phyloP scores from a whole-genome alignment of 2,113 vertebrate genomes.

The Corythoichthys haematopterus region DNA sequence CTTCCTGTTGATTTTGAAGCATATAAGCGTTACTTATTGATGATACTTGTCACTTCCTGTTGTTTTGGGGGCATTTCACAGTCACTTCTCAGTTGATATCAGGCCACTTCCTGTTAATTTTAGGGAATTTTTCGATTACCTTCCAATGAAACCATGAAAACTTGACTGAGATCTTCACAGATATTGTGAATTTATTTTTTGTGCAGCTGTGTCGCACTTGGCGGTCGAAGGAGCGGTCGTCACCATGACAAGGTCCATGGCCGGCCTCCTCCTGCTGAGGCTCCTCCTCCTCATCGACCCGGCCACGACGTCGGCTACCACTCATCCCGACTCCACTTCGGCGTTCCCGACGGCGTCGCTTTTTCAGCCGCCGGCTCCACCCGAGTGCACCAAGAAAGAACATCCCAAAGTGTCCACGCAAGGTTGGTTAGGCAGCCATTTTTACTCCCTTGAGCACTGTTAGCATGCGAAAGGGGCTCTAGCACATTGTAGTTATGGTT shows the following conservation, averaged over 20 bases:
- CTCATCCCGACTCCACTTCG: slow-evolving; percentile 67
- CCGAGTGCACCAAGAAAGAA: slow-evolving; percentile 80
- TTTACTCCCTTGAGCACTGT: not conserved
- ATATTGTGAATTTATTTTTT: not conserved
- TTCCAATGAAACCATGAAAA: too few relatives aligned
- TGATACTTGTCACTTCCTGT: too few relatives aligned
- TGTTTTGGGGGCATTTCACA: too few relatives aligned
- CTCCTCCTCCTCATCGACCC: slow-evolving; percentile 67
- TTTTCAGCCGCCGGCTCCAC: slow-evolving; percentile 56
- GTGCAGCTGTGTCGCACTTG: slow-evolving; percentile 76
- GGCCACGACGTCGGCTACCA: slow-evolving; percentile 66
- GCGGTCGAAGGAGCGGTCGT: slow-evolving; percentile 78
- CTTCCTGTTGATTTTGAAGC: too few relatives aligned
- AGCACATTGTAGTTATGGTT: too few relatives aligned
- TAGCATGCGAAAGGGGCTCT: not conserved
- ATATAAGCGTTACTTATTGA: too few relatives aligned
- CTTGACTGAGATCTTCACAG: not conserved
- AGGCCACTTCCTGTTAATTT: too few relatives aligned
- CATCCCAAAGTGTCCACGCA: slow-evolving; percentile 87
- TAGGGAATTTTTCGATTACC: too few relatives aligned
- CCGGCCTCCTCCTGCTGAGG: slow-evolving; percentile 68
- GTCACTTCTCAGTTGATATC: too few relatives aligned
- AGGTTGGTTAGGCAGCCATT: slow-evolving; percentile 85
- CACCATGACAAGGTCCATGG: slow-evolving; percentile 82
- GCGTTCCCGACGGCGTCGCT: slow-evolving; percentile 44